phyloP scores from a whole-genome alignment of 2,113 vertebrate species.

The Apistogramma diplotaenia region DNA sequence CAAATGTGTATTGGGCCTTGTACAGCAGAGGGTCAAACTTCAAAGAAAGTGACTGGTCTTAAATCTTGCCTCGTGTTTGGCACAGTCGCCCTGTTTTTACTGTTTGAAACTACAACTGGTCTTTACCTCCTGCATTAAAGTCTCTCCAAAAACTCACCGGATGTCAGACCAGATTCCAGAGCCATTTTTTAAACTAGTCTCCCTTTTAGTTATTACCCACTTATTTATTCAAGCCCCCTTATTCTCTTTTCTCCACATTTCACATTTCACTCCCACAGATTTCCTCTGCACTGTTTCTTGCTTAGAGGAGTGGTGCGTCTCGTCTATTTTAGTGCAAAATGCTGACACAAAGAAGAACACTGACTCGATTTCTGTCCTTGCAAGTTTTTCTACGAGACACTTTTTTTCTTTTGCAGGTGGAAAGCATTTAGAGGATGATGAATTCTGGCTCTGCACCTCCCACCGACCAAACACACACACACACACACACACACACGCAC shows the following conservation, averaged over 20 bases:
- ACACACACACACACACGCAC: conserved; percentile 18
- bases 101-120: background rate
- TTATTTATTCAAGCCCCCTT: background rate
- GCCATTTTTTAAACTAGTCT: background rate
- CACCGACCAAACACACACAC: conserved; percentile 30
- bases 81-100: background rate
- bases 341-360: background rate
- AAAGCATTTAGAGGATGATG: conserved; percentile 26
- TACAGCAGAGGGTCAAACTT: background rate
- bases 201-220: background rate
- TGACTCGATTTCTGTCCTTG: background rate
- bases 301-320: background rate
- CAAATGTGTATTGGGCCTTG: background rate
- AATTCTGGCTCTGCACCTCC: conserved; percentile 37
- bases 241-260: background rate
- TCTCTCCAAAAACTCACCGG: background rate
- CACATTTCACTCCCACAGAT: background rate
- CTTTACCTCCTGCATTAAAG: background rate
- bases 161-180: background rate
- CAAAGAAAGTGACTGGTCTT: background rate
- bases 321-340: background rate
- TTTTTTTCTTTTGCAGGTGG: background rate
- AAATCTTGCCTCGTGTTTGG: background rate
- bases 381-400: background rate
- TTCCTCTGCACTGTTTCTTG: background rate